Conservation (phyloP, 2,888 invertebrate genomes). For the Agriopis marginaria region DNA sequence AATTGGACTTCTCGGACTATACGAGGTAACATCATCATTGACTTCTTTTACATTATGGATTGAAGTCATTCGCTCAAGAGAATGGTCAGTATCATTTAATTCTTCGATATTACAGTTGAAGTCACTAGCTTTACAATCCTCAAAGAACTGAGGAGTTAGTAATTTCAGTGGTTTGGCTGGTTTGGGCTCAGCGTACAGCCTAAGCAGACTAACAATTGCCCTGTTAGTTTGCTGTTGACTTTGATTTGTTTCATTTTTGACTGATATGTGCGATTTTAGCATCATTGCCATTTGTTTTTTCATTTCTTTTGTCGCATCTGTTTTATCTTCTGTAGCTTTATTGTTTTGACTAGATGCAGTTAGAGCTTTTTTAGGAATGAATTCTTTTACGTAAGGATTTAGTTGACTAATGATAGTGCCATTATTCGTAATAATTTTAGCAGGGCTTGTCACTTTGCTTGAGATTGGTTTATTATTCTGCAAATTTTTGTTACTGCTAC, state of each 20-base stretch:
- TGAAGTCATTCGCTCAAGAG: conserved; percentile 3
- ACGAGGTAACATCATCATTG: neutral
- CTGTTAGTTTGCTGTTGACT: conserved; percentile 54
- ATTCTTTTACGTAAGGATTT: conserved; percentile 66
- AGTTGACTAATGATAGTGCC: conserved; percentile 54
- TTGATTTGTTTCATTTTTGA: conserved; percentile 52
- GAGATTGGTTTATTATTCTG: neutral
- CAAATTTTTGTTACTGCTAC: neutral
- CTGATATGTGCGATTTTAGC: conserved; percentile 58
- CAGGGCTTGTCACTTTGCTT: neutral
- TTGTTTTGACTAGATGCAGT: conserved; percentile 18
- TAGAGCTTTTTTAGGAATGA: conserved; percentile 53
- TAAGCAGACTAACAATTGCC: conserved; percentile 67
- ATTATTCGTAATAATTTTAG: neutral
- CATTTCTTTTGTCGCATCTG: neutral
- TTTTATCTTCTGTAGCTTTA: neutral
- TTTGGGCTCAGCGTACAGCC: conserved; percentile 52
- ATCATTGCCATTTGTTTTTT: conserved; percentile 45
- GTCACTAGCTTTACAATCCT: conserved; percentile 32
- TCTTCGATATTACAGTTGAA: neutral
- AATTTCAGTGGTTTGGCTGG: conserved; percentile 51
- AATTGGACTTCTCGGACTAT: neutral
- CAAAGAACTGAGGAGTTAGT: conserved; percentile 62
- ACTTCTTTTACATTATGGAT: conserved; percentile 3
- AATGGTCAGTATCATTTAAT: neutral